Percentiles rank a stretch among this genome's conserved stretches.
Conservation (phyloP, 2,888 invertebrate species). For the Salpingus planirostris region DNA sequence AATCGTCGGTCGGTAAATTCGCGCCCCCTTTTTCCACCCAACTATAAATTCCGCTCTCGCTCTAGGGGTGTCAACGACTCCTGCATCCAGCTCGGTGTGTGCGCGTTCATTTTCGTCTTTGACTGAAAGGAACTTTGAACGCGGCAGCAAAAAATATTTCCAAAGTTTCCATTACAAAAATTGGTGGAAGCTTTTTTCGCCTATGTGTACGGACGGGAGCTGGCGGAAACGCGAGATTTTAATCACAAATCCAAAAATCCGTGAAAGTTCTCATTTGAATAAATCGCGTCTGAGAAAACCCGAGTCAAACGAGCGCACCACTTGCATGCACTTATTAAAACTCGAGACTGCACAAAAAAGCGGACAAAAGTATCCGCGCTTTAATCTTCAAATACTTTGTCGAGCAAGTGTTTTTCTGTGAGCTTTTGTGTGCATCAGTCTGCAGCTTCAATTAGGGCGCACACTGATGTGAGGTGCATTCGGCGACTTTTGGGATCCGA, state of each 20-base stretch:
- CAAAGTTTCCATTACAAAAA: slow-evolving; percentile 11
- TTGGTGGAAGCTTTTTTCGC: no score
- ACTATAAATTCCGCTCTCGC: no score
- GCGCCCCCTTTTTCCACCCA: no score
- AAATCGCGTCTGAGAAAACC: slow-evolving; percentile 10
- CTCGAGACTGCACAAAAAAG: slow-evolving; percentile 15
- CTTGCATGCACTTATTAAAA: slow-evolving; percentile 16
- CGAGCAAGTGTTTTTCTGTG: slow-evolving; percentile 27
- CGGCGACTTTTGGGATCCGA: no score
- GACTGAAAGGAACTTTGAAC: no score
- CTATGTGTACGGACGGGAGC: no score
- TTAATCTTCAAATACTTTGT: slow-evolving; percentile 30
- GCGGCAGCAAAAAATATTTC: background rate
- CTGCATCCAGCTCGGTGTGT: no score
- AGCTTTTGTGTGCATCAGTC: slow-evolving; percentile 27
- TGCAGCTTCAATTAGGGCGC: slow-evolving; percentile 31
- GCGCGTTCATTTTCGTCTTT: no score
- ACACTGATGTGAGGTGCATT: no score
- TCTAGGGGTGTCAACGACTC: no score
- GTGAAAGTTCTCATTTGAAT: slow-evolving; percentile 11
- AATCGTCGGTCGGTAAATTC: no score
- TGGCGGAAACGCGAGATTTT: no score
- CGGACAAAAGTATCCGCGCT: slow-evolving; percentile 28
- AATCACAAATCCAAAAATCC: slow-evolving; percentile 13
- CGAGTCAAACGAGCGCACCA: slow-evolving; percentile 16